Evolutionary conservation across 1,140 invertebrate species (phyloP).

Genomic region (Grapholita molesta): DNA sequence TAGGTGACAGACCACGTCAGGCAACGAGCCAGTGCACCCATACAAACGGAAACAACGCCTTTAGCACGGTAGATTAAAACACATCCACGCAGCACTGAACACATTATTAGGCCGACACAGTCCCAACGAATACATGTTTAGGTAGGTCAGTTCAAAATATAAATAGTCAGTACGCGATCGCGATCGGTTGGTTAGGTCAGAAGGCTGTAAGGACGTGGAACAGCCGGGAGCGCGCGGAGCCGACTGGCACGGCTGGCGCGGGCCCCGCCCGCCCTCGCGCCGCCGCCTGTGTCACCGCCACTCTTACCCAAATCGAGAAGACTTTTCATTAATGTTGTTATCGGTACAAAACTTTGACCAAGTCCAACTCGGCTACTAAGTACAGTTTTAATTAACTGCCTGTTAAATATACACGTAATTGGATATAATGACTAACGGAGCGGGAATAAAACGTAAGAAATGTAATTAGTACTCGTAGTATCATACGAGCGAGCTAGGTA

Average conservation of each 20-base stretch:
- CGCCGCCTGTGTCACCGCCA: conserved; percentile 61
- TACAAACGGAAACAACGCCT: conserved; percentile 45
- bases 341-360: conserved; percentile 66
- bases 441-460: too few species aligned
- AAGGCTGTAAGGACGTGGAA: conserved; percentile 43
- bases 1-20: conserved; percentile 47
- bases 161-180: conserved; percentile 34
- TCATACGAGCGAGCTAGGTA: too few species aligned
- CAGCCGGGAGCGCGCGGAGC: conserved; percentile 48
- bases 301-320: conserved; percentile 64
- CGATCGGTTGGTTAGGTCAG: conserved; percentile 22
- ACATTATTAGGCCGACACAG: conserved; percentile 38
- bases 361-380: conserved; percentile 61
- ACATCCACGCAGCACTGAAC: conserved; percentile 52
- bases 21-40: conserved; percentile 55
- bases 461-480: too few species aligned
- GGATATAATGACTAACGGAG: conserved; percentile 17
- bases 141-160: conserved; percentile 9
- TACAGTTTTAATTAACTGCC: conserved; percentile 71
- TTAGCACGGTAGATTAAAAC: conserved; percentile 44
- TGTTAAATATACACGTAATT: conserved; percentile 57
- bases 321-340: conserved; percentile 76
- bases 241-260: conserved; percentile 48
- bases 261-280: conserved; percentile 54
- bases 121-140: conserved; percentile 12